Evolutionary conservation across 2,888 invertebrate species (phyloP).

Genomic region (Chrysolina oricalcia): DNA sequence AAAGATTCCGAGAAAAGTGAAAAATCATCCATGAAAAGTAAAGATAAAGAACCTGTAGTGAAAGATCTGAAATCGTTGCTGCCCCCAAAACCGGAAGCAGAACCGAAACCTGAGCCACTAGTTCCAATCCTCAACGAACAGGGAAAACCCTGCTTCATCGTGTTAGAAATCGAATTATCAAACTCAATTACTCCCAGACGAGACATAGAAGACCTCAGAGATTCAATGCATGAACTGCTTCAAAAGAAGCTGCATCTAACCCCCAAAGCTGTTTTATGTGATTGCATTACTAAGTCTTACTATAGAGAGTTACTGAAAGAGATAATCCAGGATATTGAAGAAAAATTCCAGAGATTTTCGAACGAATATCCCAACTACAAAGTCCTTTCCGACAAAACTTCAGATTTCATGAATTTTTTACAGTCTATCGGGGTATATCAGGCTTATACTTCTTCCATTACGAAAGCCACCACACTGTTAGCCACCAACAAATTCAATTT

Average conservation of each 20-base stretch:
- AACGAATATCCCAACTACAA: conserved; percentile 48
- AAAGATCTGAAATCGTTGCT: conserved; percentile 29
- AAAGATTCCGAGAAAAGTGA: conserved; percentile 36
- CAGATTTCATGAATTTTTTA: conserved; percentile 58
- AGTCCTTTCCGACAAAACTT: conserved; percentile 34
- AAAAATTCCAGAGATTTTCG: conserved; percentile 60
- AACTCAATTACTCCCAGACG: conserved; percentile 61
- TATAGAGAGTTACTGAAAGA: conserved; percentile 62
- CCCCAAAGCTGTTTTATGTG: conserved; percentile 53
- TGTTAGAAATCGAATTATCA: conserved; percentile 67
- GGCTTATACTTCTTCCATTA: conserved; percentile 62
- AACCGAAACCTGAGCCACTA: conserved; percentile 62
- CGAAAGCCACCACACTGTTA: conserved; percentile 59
- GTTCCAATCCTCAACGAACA: conserved; percentile 63
- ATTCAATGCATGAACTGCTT: conserved; percentile 37
- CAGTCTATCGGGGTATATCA: conserved; percentile 59
- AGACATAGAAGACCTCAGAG: conserved; percentile 64
- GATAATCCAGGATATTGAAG: conserved; percentile 63
- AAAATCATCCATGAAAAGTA: conserved; percentile 31
- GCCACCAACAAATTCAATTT: conserved; percentile 58
- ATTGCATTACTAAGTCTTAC: conserved; percentile 60
- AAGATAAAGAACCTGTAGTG: conserved; percentile 31
- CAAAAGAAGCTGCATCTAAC: conserved; percentile 10
- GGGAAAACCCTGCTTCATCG: conserved; percentile 66
- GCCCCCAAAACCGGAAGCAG: conserved; percentile 42